Evolutionary conservation across 1,140 invertebrate species (phyloP), one percentile per base, ranked within the genome.

Genomic region (Ruditapes philippinarum): DNA sequence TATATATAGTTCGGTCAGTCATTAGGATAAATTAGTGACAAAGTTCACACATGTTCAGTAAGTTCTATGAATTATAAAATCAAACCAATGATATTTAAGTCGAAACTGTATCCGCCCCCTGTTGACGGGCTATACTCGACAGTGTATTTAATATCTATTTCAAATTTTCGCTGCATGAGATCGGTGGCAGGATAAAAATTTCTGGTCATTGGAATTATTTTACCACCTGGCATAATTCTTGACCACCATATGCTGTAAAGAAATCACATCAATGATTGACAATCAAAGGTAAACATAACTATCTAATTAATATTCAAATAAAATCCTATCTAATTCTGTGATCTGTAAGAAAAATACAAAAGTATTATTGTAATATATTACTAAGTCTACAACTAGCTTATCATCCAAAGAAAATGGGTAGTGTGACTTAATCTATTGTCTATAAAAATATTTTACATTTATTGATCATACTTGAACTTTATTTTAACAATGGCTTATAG

Each of bases 111-210:
- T 84, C 68, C 62, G 36, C 82, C 45, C n/a, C 4, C 11, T 4
- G n/a, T 45, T 25, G 51, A 65, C 22, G 65, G 65, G 17, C 42
- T 49, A 49, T 73, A 84, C 45, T 84, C 82, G 4, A 84, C 25
- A 11, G 68, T 84, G n/a, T 51, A 84, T 73, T 84, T 84, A 68
- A 51, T 33, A 5, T 78, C 74, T 54, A 31, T 54, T 38, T 78
- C 45, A 78, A 78, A 78, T 74, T 51, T 74, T 49, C 49, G 40
- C 70, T 14, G 25, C 70, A 74, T 74, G 28, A 19, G 4, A 70
- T 70, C 65, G 14, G 42, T 51, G 33, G 74, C 74, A 22, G 45
- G 42, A 14, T 33, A n/a, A 11, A 78, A 78, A 49, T 40, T 49
- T 31, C 45, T 51, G 0, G 74, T 57, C 31, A 78, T 78, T 7